These are phyloP conservation scores for Micrastur ruficollis DNA, from an alignment of 2,797 vertebrate species.

Conservation along the genomic window DNA sequence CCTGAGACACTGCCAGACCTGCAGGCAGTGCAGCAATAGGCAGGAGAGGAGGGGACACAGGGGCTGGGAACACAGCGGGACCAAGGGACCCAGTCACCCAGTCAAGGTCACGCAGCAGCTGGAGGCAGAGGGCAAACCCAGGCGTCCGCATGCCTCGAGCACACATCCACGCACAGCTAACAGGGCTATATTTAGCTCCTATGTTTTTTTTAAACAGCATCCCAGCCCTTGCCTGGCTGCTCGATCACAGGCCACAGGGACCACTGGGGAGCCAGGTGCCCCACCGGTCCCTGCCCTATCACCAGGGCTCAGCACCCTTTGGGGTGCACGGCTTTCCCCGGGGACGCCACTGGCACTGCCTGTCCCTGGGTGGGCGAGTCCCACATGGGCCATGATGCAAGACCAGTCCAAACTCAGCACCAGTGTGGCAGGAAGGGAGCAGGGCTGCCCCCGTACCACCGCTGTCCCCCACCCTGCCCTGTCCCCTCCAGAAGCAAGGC, in stretches of 20 bases:
- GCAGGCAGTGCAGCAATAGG: neutral
- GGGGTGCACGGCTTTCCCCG: rapidly evolving
- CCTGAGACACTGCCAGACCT: neutral
- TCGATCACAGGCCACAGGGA: neutral
- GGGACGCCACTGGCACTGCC: neutral
- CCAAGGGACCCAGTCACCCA: neutral
- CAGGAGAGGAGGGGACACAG: neutral
- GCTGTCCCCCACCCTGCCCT: neutral
- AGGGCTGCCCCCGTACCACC: neutral
- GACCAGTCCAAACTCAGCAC: neutral
- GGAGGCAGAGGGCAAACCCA: neutral
- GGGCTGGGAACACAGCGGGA: neutral
- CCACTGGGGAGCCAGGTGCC: rapidly evolving
- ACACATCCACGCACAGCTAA: neutral
- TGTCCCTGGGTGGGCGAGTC: neutral
- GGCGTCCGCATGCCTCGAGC: rapidly evolving
- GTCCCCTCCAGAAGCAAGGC: neutral
- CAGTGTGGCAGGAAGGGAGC: neutral
- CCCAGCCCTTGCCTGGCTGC: neutral
- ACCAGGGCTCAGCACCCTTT: neutral
- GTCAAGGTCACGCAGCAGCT: neutral
- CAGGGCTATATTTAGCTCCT: neutral
- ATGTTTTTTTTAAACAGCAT: neutral
- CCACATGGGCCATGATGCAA: rapidly evolving
- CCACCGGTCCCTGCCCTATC: neutral